Percentiles rank a stretch among this genome's conserved stretches.
Evolutionary conservation across 2,888 invertebrate genomes (phyloP).

Genomic region (Drosophila diplacantha): DNA sequence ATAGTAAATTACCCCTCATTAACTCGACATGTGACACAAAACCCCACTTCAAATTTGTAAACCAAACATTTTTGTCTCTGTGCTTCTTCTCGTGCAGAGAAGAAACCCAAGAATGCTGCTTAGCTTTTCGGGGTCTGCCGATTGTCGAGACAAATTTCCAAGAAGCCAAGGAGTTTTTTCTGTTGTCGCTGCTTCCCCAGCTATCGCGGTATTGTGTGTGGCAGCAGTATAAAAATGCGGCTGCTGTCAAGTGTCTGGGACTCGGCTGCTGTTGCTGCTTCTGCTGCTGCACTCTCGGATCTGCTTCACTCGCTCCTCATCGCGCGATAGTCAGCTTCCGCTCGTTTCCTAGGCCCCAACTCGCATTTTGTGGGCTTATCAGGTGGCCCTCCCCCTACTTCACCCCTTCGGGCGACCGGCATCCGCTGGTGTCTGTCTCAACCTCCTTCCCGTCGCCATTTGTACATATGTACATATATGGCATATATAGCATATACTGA

Average conservation of each 20-base stretch:
- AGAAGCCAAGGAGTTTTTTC: conserved; percentile 45
- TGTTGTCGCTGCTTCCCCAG: conserved; percentile 7
- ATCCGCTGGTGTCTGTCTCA: conserved; percentile 36
- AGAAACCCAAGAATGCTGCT: conserved; percentile 27
- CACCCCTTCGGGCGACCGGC: conserved; percentile 24
- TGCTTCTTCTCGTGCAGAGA: no score
- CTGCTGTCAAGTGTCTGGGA: conserved; percentile 33
- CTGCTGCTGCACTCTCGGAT: conserved; percentile 7
- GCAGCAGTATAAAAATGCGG: conserved; percentile 2
- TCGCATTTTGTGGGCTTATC: conserved; percentile 32
- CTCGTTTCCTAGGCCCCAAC: conserved; percentile 32
- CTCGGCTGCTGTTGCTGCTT: conserved; percentile 3
- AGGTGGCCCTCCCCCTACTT: conserved; percentile 5
- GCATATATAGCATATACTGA: conserved; percentile 17
- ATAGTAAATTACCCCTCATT: background rate
- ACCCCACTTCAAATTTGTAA: background rate
- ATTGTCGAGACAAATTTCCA: conserved; percentile 67
- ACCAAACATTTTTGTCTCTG: background rate
- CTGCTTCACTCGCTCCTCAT: conserved; percentile 8
- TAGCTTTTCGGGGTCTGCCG: conserved; percentile 46
- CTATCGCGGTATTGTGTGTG: conserved; percentile 26
- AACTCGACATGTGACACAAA: background rate
- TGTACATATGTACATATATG: background rate
- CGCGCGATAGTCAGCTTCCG: conserved; percentile 39
- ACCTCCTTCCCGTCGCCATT: conserved; percentile 6